Conservation (phyloP, 2,797 vertebrate species). For the Pseudochaenichthys georgianus region DNA sequence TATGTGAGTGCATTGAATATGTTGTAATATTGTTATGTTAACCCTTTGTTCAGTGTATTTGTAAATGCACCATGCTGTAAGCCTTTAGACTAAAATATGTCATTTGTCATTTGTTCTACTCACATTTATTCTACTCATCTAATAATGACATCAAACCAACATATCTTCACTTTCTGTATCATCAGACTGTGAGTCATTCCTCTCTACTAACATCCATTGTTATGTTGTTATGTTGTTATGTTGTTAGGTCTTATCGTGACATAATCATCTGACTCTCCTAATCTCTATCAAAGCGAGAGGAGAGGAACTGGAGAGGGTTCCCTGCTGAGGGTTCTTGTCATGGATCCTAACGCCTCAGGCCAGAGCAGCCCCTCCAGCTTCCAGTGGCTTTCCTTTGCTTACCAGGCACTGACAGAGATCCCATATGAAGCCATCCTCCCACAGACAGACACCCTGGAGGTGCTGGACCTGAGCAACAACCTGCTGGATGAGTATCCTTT, state of each 20-base stretch:
- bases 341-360: constrained; percentile 61
- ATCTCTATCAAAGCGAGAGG: neutral
- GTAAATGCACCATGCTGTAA: neutral
- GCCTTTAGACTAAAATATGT: neutral
- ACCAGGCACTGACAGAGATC: constrained; percentile 83
- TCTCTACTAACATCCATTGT: neutral
- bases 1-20: neutral
- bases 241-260: constrained; percentile 43
- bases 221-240: constrained; percentile 19
- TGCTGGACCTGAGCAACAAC: constrained; percentile 86
- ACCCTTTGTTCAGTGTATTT: neutral
- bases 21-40: too few species aligned
- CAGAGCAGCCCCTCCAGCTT: constrained; percentile 48
- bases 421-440: constrained; percentile 81
- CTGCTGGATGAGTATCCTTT: constrained; percentile 87
- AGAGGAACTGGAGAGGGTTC: constrained; percentile 15
- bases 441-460: constrained; percentile 77
- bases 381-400: constrained; percentile 83
- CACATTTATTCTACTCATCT: neutral
- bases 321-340: constrained; percentile 29
- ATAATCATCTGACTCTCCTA: constrained; percentile 32
- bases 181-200: neutral
- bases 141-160: neutral
- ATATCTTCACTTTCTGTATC: neutral
- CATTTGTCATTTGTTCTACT: too few species aligned